A percentile compares a stretch with the other conserved stretches of the same genome.
These are phyloP conservation scores for Euzophera pinguis DNA, from an alignment of 2,888 invertebrate genomes.

Conservation along the genomic window DNA sequence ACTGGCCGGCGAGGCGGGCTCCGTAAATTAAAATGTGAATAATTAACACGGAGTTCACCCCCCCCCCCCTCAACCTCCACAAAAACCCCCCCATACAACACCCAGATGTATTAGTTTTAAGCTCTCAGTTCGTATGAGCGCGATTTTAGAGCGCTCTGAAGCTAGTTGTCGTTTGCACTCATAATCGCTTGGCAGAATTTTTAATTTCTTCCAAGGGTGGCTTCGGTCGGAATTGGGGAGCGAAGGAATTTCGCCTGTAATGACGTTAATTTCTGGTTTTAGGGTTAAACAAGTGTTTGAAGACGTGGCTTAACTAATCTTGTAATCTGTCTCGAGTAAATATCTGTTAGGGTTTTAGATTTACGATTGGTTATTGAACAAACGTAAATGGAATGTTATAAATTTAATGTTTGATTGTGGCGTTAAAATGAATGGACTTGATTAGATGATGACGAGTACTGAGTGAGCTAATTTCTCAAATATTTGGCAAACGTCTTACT, in stretches of 20 bases:
- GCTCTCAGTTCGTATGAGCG: slow-evolving; percentile 64
- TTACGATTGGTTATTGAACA: neutral
- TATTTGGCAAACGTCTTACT: no score
- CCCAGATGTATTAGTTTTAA: slow-evolving; percentile 77
- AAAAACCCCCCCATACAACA: slow-evolving; percentile 41
- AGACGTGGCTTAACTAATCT: slow-evolving; percentile 5
- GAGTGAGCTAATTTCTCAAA: no score
- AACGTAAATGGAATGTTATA: no score
- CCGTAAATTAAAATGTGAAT: slow-evolving; percentile 79
- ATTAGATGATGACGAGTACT: no score
- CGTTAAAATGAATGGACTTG: no score
- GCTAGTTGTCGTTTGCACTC: slow-evolving; percentile 58
- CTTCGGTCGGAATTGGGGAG: slow-evolving; percentile 15
- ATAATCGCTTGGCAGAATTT: slow-evolving; percentile 48
- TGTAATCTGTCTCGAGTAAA: slow-evolving; percentile 1
- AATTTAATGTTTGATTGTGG: neutral
- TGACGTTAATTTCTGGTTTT: slow-evolving; percentile 17
- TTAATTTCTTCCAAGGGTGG: slow-evolving; percentile 25
- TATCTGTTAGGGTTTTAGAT: neutral
- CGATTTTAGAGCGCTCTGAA: slow-evolving; percentile 61
- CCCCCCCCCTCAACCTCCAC: slow-evolving; percentile 33
- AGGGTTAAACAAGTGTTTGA: slow-evolving; percentile 14
- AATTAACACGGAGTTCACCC: slow-evolving; percentile 65
- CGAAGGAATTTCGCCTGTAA: slow-evolving; percentile 20
- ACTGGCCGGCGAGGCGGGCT: slow-evolving; percentile 54